Base-by-base conservation (phyloP, 2,797 vertebrate genomes). In the Myripristis jacobus region DNA sequence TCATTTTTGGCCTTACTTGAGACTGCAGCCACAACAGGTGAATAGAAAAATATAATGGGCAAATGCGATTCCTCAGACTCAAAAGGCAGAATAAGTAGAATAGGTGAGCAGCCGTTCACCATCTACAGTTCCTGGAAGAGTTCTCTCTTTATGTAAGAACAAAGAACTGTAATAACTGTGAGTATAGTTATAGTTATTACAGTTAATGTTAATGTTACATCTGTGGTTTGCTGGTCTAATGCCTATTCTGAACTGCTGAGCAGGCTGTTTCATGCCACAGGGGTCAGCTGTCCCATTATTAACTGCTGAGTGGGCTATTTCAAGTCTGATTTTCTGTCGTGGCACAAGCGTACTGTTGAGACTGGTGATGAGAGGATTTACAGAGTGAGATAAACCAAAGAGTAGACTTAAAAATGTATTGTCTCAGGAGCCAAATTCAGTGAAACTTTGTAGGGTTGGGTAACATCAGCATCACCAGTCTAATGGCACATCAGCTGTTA, bases 251-350 rank as follows among this genome's bases (percentile, higher is more conserved):
- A 84, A 73, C 18, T 83, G 87, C 83, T 88, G 77, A 88, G 77
- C 52, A 63, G 15, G 65, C 61, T 6, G 0, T 77, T 79, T 74
- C 52, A 75, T 56, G 6, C 52, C 1, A 7, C 66, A 88, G 77
- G 77, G 73, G 75, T 91, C 81, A 86, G 67, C 69, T 80, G 70
- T 74, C 67, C 69, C 65, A 83, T 77, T 81, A 87, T 55, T 12
- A 69, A 73, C n/a, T 70, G 79, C 84, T 83, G 79, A 75, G 56
- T 46, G 53, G 55, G 67, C 77, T 36, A 19, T 79, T 75, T 77
- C 34, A 19, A 36, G 60, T 77, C 43, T 69, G 44, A 71, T 70
- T 53, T 22, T 65, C 51, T 61, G 59, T 79, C 43, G 62, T 64
- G 47, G 60, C 38, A 41, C 13, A 3, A 16, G 13, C 19, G 61